These are phyloP conservation scores for Temnothorax unifasciatus DNA, from an alignment of 2,888 invertebrate genomes.

Conservation along the genomic window DNA sequence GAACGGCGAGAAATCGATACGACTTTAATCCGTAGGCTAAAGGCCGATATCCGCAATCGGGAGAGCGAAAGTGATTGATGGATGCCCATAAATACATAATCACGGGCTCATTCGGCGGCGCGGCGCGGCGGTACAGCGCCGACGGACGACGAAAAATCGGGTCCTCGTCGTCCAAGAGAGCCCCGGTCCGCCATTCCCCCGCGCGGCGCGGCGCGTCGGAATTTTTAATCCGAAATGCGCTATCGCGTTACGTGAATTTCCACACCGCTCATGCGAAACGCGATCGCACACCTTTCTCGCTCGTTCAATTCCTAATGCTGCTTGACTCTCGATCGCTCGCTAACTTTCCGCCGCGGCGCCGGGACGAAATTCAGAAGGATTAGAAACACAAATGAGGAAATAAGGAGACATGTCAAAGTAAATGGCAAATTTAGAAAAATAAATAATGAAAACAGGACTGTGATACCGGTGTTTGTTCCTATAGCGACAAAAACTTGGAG, in stretches of 20 bases:
- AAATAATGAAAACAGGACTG: background rate
- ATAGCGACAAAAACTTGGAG: background rate
- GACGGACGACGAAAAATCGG: conserved; percentile 70
- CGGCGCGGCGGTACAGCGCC: conserved; percentile 56
- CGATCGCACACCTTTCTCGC: background rate
- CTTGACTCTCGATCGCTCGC: too few species aligned
- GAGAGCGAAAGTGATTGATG: conserved; percentile 78
- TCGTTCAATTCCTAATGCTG: background rate
- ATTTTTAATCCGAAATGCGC: conserved; percentile 70
- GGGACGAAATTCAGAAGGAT: background rate
- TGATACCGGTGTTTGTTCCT: background rate
- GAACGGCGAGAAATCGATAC: conserved; percentile 76
- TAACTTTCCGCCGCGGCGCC: background rate
- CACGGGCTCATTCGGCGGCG: conserved; percentile 65
- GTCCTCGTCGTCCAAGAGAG: conserved; percentile 39
- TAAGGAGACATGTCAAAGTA: background rate
- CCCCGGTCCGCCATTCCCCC: conserved; percentile 55
- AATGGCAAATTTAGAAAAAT: background rate
- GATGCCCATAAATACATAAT: conserved; percentile 77
- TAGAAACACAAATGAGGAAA: background rate
- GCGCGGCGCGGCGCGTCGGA: conserved; percentile 37
- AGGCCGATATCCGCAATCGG: conserved; percentile 76
- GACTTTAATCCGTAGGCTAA: conserved; percentile 76
- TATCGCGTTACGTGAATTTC: conserved; percentile 22
- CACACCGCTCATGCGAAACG: conserved; percentile 11